phyloP scores from a whole-genome alignment of 1,140 invertebrate genomes.

The Radopholus similis region DNA sequence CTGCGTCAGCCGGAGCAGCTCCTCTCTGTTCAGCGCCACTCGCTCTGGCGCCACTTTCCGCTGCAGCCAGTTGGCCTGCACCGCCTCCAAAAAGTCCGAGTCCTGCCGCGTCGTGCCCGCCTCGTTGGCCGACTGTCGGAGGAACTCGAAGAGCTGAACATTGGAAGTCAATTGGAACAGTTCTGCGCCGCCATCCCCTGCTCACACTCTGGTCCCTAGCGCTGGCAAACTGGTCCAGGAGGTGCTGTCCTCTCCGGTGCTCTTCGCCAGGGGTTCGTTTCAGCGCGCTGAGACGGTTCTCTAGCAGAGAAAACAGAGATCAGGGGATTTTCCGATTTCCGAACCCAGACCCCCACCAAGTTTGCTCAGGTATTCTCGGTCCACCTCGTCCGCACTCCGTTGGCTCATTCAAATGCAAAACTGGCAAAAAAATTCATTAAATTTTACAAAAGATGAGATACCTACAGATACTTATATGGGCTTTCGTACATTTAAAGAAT shows the following conservation, averaged over 20 bases:
- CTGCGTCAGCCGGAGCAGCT: constrained; percentile 35
- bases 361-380: constrained; percentile 25
- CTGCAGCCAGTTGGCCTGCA: constrained; percentile 42
- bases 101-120: too few relatives aligned
- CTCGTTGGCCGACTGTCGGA: background rate
- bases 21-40: constrained; percentile 36
- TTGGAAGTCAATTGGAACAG: background rate
- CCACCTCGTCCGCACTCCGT: constrained; percentile 24
- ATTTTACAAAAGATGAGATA: too few relatives aligned
- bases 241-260: background rate
- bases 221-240: background rate
- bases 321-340: background rate
- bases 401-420: background rate
- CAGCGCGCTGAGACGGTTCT: background rate
- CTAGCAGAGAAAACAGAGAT: constrained; percentile 7
- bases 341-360: too few relatives aligned
- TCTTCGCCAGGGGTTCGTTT: background rate
- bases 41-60: constrained; percentile 47
- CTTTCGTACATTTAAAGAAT: too few relatives aligned
- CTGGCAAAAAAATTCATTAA: too few relatives aligned
- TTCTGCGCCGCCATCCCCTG: background rate
- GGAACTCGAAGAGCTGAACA: background rate
- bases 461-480: too few relatives aligned
- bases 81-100: constrained; percentile 2
- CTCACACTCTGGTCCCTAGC: background rate